phyloP scores from a whole-genome alignment of 2,113 vertebrate species.

The Xiphias gladius region DNA sequence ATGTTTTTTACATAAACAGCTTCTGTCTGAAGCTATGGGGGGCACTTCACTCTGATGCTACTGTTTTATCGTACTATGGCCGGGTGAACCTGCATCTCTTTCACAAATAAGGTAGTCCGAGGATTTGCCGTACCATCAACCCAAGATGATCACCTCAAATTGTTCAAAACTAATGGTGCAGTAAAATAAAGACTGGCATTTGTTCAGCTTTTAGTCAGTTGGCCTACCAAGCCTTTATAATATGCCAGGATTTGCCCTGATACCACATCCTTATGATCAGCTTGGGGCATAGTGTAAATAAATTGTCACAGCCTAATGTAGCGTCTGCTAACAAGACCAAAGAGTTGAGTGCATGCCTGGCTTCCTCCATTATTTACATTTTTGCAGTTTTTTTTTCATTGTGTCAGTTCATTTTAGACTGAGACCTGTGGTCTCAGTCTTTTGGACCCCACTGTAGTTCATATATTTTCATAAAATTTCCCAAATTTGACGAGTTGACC shows the following conservation, averaged over 20 bases:
- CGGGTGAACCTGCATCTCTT: background rate
- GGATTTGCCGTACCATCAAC: background rate
- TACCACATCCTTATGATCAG: background rate
- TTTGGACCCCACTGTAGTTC: no score
- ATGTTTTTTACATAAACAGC: constrained; percentile 6
- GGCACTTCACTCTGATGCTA: background rate
- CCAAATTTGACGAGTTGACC: background rate
- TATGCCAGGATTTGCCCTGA: background rate
- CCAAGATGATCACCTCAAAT: background rate
- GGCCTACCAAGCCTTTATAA: no score
- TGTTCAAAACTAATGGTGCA: background rate
- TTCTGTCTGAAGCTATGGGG: background rate
- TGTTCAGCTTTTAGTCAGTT: no score
- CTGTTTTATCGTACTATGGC: background rate
- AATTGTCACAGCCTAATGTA: background rate
- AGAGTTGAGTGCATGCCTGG: background rate
- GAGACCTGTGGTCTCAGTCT: no score
- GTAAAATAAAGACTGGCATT: no score
- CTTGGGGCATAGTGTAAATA: background rate
- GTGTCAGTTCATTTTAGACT: background rate
- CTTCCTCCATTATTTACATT: background rate
- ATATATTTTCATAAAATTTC: background rate
- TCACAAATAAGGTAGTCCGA: background rate
- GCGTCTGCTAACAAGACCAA: no score
- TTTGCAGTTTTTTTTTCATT: background rate